Evolutionary conservation across 2,113 vertebrate species (phyloP), one percentile per base, ranked within the genome.

Genomic region (Tragelaphus imberbis): DNA sequence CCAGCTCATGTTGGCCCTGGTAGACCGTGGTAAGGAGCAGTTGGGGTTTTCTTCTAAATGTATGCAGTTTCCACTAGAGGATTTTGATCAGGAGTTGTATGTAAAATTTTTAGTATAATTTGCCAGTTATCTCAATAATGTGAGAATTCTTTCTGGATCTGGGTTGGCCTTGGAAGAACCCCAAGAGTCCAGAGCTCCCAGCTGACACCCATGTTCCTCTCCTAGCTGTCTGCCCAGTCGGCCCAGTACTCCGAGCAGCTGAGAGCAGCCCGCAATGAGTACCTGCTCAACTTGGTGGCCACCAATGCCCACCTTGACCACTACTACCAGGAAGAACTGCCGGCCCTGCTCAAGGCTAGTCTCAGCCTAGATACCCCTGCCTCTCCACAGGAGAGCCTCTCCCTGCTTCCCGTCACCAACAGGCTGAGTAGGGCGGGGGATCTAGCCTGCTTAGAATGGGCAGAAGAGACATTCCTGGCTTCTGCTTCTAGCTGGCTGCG

Each of bases 181-280:
- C 44, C 11, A 6, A 7, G 33, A 33, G n/a, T 93, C 58, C 51
- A 85, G 65, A 55, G 9, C 4, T 33, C 23, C 4, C 53, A 79
- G 0, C 2, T 0, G 56, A 92, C 56, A 12, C 40, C 10, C 84
- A 1, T 23, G 1, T 0, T 36, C 80, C 68, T 53, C 58, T 93
- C 0, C 0, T 97, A 99, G 99, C 99, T 99, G 91, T 98, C 98
- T 0, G 97, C 98, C 0, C 98, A 99, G 30, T 97, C 99, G 87
- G 99, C 96, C 0, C 99, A 99, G 97, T 99, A 99, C 95, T 99
- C 99, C 0, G 98, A 98, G 96, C 99, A 99, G 88, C 95, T 99
- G 49, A 98, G 96, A 0, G 98, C 98, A 63, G 99, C 99, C 25
- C 99, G 99, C 44, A 99, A 99, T 0, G 99, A 99, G 93, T 99